Evolutionary conservation across 1,140 invertebrate genomes (phyloP).

Genomic region (Andricus grossulariae): DNA sequence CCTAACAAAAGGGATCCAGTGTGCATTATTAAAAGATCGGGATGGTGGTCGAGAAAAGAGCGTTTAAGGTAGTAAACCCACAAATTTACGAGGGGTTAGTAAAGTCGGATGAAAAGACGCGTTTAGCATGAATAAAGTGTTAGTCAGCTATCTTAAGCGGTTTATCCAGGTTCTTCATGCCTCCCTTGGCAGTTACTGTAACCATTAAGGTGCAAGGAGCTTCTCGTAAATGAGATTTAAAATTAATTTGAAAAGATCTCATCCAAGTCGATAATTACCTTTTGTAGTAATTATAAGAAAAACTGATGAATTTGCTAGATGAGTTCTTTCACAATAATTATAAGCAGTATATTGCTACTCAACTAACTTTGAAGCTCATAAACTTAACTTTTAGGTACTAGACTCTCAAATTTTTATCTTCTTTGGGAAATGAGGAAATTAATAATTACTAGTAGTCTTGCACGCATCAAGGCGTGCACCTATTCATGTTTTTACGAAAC

Average conservation of each 20-base stretch:
- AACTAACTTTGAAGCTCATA: not conserved
- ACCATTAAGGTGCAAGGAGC: constrained; percentile 22
- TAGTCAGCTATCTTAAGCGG: constrained; percentile 14
- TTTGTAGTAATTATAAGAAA: too few species aligned
- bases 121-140: not conserved
- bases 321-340: too few species aligned
- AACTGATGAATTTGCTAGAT: too few species aligned
- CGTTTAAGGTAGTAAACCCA: constrained; percentile 24
- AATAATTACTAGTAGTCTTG: too few species aligned
- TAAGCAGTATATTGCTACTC: not conserved
- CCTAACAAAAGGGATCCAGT: constrained; percentile 6
- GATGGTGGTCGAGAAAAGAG: not conserved
- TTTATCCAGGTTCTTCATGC: constrained; percentile 24
- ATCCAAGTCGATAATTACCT: not conserved
- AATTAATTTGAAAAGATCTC: constrained; percentile 14
- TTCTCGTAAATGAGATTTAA: constrained; percentile 10
- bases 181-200: not conserved
- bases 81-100: constrained; percentile 27
- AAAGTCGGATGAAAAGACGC: constrained; percentile 26
- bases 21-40: constrained; percentile 5
- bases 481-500: too few species aligned
- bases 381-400: constrained; percentile 6
- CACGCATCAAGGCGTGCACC: too few species aligned
- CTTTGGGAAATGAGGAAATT: not conserved
- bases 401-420: not conserved